Conservation (phyloP, 2,797 vertebrate genomes). For the Nyctibius grandis region DNA sequence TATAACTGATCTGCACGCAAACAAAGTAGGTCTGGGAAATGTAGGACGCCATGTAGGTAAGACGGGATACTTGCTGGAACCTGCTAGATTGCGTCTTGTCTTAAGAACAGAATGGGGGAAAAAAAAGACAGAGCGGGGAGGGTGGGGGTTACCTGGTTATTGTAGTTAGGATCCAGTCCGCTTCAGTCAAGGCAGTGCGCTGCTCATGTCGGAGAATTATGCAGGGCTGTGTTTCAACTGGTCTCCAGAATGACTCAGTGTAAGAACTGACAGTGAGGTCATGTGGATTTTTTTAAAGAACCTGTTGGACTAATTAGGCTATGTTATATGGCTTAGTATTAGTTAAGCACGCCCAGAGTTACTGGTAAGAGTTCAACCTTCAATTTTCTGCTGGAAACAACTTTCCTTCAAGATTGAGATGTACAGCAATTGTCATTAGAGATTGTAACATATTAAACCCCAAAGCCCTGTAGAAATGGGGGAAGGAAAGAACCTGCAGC, state of each 20-base stretch:
- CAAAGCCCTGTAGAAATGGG: conserved; percentile 38
- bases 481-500: conserved; percentile 43
- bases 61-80: not conserved
- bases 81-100: not conserved
- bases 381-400: conserved; percentile 62
- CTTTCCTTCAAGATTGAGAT: conserved; percentile 48
- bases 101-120: not conserved
- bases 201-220: not conserved
- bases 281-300: not conserved
- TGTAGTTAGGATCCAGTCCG: not conserved
- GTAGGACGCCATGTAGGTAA: not conserved
- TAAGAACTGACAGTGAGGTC: not conserved
- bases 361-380: conserved; percentile 35
- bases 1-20: not conserved
- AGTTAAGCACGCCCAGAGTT: conserved; percentile 48
- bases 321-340: conserved; percentile 46
- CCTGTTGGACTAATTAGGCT: conserved; percentile 30
- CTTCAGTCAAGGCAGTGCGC: not conserved
- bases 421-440: conserved; percentile 44
- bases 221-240: conserved; percentile 26
- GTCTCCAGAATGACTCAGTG: conserved; percentile 51
- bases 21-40: not conserved
- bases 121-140: not conserved
- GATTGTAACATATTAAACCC: conserved; percentile 42
- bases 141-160: not conserved